These are phyloP conservation scores for Lacanobia wlatinum DNA, from an alignment of 2,888 invertebrate genomes.

Conservation along the genomic window DNA sequence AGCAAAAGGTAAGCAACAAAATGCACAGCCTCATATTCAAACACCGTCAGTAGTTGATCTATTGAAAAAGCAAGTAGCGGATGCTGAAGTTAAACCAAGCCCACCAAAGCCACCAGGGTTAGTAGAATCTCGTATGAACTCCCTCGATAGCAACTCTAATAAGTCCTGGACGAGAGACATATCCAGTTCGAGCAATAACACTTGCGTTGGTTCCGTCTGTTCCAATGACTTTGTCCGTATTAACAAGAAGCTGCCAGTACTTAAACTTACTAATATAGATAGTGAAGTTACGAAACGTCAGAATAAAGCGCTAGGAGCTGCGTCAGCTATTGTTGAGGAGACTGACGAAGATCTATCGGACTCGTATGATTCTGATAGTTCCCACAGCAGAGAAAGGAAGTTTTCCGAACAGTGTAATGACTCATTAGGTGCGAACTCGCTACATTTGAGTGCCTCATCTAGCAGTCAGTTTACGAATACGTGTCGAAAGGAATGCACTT, in stretches of 20 bases:
- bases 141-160: constrained; percentile 71
- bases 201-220: constrained; percentile 72
- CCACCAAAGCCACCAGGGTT: constrained; percentile 21
- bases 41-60: constrained; percentile 27
- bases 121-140: constrained; percentile 68
- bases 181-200: constrained; percentile 78
- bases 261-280: constrained; percentile 73
- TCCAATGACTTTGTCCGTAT: constrained; percentile 77
- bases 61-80: constrained; percentile 5
- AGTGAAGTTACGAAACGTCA: constrained; percentile 42
- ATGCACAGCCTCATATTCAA: neutral
- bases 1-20: constrained; percentile 54
- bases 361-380: constrained; percentile 46
- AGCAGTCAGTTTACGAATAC: constrained; percentile 24
- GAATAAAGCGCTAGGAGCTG: neutral
- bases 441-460: constrained; percentile 69
- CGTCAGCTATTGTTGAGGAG: neutral
- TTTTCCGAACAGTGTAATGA: constrained; percentile 35
- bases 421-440: constrained; percentile 45
- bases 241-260: constrained; percentile 79
- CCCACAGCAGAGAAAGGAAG: constrained; percentile 23
- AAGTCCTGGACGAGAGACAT: constrained; percentile 84
- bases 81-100: neutral
- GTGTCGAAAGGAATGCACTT: neutral
- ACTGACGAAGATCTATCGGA: constrained; percentile 35